Evolutionary conservation across 2,888 invertebrate species (phyloP), one percentile per base, ranked within the genome.

Genomic region (Archips crataeganus): DNA sequence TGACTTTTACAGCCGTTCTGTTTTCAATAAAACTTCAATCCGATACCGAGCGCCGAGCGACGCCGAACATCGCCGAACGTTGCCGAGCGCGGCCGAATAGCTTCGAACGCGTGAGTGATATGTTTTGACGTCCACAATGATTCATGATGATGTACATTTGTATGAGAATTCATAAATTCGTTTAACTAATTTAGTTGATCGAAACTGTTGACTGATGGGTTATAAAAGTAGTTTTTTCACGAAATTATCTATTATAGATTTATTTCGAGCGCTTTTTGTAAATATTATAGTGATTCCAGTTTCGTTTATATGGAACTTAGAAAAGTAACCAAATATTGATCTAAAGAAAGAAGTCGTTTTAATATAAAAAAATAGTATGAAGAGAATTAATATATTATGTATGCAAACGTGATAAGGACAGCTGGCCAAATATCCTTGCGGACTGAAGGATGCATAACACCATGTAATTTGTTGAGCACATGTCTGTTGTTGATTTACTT

Each of bases 1-100:
- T 78, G 84, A 79, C 83, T 86, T 87, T 84, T 88, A 83, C 80
- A 75, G 77, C 74, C 76, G 82, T 74, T 80, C 82, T 77, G 82
- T 81, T 82, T 82, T 78, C 80, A 76, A 74, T 74, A 80, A 83
- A 81, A 82, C 34, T 63, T 59, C 59, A 63, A 70, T 70, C 70
- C 15, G 54, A 54, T 57, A 57, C 54, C 23, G 32, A 57, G 23
- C 23, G 54, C 57, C 57, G 51, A 23, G 6, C 39, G 36, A 36
- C 36, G 36, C 10, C 45, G 13, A 15, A 42, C 51, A 8, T 8
- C 9, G 8, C 42, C 57, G 57, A 34, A 36, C 4, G 11, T 32
- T 8, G 23, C 63, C 47, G 63, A 63, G 8, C 32, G 32, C 42
- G 5, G 8, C 63, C 63, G 63, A 62, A 47, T 6, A 13, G 11